Percentiles rank a stretch among this genome's conserved stretches.
Conservation (phyloP, 2,797 vertebrate species). For the Alectoris magna region DNA sequence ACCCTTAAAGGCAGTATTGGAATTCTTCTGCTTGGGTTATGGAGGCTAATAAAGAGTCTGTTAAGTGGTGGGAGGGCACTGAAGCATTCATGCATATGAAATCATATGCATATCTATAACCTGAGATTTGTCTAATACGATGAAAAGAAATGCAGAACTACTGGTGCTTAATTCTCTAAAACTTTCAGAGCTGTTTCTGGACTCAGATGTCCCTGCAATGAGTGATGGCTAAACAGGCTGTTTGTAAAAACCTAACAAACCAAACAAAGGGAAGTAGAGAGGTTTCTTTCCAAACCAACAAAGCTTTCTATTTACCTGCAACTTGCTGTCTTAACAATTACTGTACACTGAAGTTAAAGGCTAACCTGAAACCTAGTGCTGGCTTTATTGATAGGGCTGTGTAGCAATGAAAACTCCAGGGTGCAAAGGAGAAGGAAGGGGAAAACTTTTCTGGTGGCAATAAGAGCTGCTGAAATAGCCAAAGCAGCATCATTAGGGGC, state of each 20-base stretch:
- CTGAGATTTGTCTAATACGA: conserved; percentile 49
- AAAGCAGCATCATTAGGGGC: not conserved
- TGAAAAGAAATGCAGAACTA: not conserved
- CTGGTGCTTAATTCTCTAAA: not conserved
- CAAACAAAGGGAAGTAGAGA: not conserved
- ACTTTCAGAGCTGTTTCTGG: conserved; percentile 16
- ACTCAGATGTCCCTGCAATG: not conserved
- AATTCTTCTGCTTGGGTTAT: conserved; percentile 75
- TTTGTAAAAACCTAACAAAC: not conserved
- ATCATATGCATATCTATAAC: conserved; percentile 41
- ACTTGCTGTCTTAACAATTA: not conserved
- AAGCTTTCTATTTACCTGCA: not conserved
- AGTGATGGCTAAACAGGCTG: not conserved
- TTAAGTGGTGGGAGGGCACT: conserved; percentile 63
- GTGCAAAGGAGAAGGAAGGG: not conserved
- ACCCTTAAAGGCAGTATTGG: conserved; percentile 68
- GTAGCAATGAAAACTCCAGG: not conserved
- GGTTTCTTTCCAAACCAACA: not conserved
- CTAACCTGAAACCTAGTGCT: not conserved
- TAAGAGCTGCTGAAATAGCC: not conserved
- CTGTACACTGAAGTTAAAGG: not conserved
- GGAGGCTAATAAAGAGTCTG: conserved; percentile 68
- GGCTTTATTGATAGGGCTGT: not conserved
- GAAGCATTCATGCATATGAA: conserved; percentile 72
- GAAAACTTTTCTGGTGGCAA: not conserved